Percentiles rank a stretch among this genome's conserved stretches.
Evolutionary conservation across 2,113 vertebrate species (phyloP).

Genomic region (Rattus norvegicus): DNA sequence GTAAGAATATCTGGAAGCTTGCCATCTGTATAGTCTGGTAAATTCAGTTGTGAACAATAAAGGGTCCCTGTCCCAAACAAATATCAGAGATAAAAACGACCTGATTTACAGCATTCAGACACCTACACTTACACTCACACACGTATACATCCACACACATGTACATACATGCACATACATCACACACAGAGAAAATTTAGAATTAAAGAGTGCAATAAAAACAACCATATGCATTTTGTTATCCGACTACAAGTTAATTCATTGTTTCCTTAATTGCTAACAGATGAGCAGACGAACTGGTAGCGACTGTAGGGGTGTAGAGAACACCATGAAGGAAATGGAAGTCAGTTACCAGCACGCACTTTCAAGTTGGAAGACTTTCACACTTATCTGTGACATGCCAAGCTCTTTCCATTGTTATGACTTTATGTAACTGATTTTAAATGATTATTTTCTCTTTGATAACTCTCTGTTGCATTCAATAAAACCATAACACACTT

Average conservation of each 20-base stretch:
- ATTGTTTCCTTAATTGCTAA: not conserved
- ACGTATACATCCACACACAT: not conserved
- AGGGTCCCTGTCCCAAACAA: no score
- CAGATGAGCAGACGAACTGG: constrained; percentile 1
- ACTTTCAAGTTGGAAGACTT: not conserved
- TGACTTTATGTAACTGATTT: not conserved
- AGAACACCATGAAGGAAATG: not conserved
- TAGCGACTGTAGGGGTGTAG: not conserved
- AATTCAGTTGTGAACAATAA: not conserved
- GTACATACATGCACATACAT: not conserved
- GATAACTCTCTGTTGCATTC: not conserved
- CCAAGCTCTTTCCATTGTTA: not conserved
- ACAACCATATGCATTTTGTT: not conserved
- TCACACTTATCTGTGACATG: not conserved
- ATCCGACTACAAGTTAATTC: not conserved
- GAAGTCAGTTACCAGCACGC: not conserved
- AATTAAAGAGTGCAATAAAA: not conserved
- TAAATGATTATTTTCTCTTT: not conserved
- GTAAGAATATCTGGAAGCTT: not conserved
- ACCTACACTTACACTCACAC: no score
- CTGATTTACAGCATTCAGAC: no score
- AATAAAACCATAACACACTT: not conserved
- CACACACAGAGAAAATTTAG: not conserved
- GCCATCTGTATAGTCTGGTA: not conserved
- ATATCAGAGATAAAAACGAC: not conserved